Conservation (phyloP, 2,888 invertebrate species). For the Heliconius cydno region DNA sequence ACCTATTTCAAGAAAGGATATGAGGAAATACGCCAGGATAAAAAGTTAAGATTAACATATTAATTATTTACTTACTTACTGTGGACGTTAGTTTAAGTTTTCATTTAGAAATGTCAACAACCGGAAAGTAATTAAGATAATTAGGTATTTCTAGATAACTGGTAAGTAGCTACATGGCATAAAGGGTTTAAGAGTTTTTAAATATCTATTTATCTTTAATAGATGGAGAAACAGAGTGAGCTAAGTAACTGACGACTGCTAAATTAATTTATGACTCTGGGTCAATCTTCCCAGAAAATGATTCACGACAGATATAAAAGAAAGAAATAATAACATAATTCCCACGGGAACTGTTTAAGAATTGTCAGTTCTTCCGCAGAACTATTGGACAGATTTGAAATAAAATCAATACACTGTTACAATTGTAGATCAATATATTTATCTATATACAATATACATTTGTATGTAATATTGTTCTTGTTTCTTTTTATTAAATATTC, state of each 20-base stretch:
- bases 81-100: neutral
- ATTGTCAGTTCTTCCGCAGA: neutral
- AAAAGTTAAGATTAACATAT: neutral
- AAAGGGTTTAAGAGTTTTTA: neutral
- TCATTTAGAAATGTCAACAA: constrained; percentile 26
- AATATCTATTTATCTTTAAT: neutral
- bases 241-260: neutral
- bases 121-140: constrained; percentile 34
- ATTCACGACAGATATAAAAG: neutral
- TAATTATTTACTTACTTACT: neutral
- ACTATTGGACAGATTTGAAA: neutral
- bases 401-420: neutral
- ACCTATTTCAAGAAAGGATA: neutral
- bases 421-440: too few species aligned
- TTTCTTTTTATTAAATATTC: neutral
- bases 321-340: neutral
- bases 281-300: neutral
- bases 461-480: neutral
- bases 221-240: neutral
- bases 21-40: neutral
- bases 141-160: constrained; percentile 25
- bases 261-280: neutral
- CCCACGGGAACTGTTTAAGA: neutral
- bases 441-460: too few species aligned
- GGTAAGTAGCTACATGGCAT: neutral